Evolutionary conservation across 2,797 vertebrate genomes (phyloP).

Genomic region (Myripristis jacobus): DNA sequence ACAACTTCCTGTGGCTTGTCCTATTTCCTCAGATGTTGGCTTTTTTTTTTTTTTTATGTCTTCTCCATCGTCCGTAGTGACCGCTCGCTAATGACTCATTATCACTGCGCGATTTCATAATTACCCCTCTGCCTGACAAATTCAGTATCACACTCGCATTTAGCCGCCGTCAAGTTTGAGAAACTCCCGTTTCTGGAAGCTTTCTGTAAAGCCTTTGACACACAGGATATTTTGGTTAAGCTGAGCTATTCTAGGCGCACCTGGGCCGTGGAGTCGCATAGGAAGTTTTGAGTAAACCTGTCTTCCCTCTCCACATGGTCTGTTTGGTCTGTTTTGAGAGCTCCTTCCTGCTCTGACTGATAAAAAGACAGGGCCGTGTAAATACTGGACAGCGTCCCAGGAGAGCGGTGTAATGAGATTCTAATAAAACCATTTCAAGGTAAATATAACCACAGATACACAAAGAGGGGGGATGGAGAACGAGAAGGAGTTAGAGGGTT

Average conservation of each 20-base stretch:
- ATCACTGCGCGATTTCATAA: conserved; percentile 59
- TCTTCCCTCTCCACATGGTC: conserved; percentile 47
- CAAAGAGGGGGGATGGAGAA: background rate
- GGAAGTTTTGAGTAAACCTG: conserved; percentile 70
- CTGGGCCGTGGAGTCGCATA: conserved; percentile 41
- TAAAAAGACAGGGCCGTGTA: conserved; percentile 63
- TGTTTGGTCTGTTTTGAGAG: conserved; percentile 61
- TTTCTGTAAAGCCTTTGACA: conserved; percentile 49
- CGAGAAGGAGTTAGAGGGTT: conserved; percentile 18
- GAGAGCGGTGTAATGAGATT: conserved; percentile 40
- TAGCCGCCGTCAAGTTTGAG: conserved; percentile 32
- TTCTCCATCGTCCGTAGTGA: conserved; percentile 40
- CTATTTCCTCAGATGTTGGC: conserved; percentile 41
- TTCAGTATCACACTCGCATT: conserved; percentile 28
- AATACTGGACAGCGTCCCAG: conserved; percentile 58
- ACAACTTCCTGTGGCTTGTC: conserved; percentile 57
- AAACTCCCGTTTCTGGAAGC: conserved; percentile 47
- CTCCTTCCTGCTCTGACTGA: conserved; percentile 69
- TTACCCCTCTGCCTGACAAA: conserved; percentile 41
- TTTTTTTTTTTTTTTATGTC: conserved; percentile 24
- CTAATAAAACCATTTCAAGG: conserved; percentile 51
- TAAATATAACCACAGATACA: conserved; percentile 42
- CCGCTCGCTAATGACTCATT: conserved; percentile 65
- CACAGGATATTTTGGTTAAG: conserved; percentile 69
- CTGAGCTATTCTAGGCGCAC: conserved; percentile 69